Conservation (phyloP, 2,113 vertebrate genomes). For the Tringa solitaria region DNA sequence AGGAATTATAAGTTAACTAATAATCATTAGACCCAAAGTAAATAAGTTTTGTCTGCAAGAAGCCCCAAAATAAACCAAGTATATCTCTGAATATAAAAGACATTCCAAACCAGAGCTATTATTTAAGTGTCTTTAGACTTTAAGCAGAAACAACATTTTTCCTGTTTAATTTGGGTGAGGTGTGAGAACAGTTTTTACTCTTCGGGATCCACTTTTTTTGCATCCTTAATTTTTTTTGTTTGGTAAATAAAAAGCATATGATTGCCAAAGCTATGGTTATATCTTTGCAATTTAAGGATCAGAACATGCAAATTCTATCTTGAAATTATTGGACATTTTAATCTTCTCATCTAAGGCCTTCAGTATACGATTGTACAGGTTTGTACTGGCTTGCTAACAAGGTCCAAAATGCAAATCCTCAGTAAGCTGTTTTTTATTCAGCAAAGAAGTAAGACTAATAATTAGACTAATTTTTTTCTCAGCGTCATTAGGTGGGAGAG, state of each 20-base stretch:
- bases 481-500: neutral
- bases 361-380: neutral
- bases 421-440: neutral
- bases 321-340: neutral
- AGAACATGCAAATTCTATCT: neutral
- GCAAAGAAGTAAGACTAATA: neutral
- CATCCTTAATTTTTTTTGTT: neutral
- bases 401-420: conserved; percentile 16
- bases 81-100: neutral
- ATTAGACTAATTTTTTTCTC: neutral
- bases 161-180: neutral
- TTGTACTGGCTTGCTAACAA: neutral
- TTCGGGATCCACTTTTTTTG: neutral
- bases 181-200: neutral
- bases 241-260: neutral
- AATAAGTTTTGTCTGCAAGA: neutral
- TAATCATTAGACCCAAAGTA: neutral
- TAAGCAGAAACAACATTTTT: neutral
- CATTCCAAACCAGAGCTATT: neutral
- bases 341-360: neutral
- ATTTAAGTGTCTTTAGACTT: neutral
- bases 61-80: neutral
- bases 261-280: neutral
- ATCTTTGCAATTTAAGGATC: neutral
- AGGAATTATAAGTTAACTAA: neutral